phyloP scores from a whole-genome alignment of 2,113 vertebrate genomes.

The Sialia sialis region DNA sequence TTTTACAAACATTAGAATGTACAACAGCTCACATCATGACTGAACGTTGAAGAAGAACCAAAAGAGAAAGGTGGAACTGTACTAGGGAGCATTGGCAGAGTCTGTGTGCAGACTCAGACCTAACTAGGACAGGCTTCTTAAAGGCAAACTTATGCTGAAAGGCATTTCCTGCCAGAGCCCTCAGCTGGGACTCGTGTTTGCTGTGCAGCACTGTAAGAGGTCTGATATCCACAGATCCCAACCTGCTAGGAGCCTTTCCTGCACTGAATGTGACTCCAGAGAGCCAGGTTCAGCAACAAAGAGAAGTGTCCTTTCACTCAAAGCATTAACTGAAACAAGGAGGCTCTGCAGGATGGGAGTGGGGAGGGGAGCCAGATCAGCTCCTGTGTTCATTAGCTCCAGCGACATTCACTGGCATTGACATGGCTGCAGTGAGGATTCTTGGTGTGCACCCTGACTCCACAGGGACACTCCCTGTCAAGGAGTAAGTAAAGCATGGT shows the following conservation, averaged over 20 bases:
- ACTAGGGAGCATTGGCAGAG: background rate
- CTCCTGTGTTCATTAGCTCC: background rate
- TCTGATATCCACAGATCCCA: background rate
- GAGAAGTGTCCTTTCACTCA: background rate
- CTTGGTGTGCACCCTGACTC: background rate
- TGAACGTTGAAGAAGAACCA: slow-evolving; percentile 10
- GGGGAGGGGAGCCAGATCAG: background rate
- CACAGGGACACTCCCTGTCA: background rate
- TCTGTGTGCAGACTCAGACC: background rate
- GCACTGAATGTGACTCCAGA: background rate
- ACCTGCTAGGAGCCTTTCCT: background rate
- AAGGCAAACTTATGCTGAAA: background rate
- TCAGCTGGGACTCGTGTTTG: background rate
- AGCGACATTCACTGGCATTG: background rate
- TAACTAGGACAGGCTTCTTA: background rate
- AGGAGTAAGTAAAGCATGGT: background rate
- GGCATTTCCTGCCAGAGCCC: background rate
- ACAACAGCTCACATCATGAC: background rate
- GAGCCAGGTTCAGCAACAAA: background rate
- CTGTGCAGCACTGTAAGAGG: background rate
- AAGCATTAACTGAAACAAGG: background rate
- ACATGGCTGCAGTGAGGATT: background rate
- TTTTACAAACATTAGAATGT: background rate
- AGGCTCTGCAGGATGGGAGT: background rate
- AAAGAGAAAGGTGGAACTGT: background rate